Percentiles rank a stretch among this genome's conserved stretches.
Conservation (phyloP, 1,140 invertebrate genomes). For the Thaumatotibia leucotreta region DNA sequence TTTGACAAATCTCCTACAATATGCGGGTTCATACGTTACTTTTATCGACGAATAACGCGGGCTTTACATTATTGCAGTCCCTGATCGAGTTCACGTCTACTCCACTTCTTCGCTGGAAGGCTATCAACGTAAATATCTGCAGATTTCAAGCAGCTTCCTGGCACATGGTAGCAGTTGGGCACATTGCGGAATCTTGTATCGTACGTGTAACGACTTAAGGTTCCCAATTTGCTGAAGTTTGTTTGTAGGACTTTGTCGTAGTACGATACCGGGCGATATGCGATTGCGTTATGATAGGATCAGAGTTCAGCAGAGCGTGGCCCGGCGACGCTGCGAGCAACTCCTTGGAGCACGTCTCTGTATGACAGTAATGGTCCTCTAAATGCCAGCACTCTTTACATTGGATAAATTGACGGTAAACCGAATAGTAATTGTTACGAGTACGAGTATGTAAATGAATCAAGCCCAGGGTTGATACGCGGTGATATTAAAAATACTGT, state of each 20-base stretch:
- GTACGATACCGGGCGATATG: conserved; percentile 39
- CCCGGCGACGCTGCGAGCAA: conserved; percentile 30
- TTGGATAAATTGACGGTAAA: background rate
- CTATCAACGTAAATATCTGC: conserved; percentile 72
- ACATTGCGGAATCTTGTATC: conserved; percentile 8
- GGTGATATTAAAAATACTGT: no score
- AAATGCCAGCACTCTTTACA: conserved; percentile 36
- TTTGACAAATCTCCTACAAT: conserved; percentile 16
- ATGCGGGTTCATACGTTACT: conserved; percentile 30
- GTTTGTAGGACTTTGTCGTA: conserved; percentile 32
- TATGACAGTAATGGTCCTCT: conserved; percentile 54
- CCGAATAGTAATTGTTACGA: background rate
- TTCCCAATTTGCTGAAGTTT: conserved; percentile 19
- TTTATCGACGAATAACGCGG: conserved; percentile 41
- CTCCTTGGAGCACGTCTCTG: conserved; percentile 36
- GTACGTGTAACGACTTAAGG: conserved; percentile 28
- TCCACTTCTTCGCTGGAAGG: conserved; percentile 61
- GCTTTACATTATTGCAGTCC: conserved; percentile 49
- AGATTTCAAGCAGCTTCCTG: conserved; percentile 38
- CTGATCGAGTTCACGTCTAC: conserved; percentile 63
- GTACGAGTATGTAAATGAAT: no score
- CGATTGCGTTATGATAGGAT: conserved; percentile 75
- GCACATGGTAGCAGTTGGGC: conserved; percentile 26
- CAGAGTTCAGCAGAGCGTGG: conserved; percentile 60
- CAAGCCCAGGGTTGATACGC: no score